A percentile compares a stretch with the other conserved stretches of the same genome.
phyloP scores from a whole-genome alignment of 2,113 vertebrate species.

The Tetrao urogallus region DNA sequence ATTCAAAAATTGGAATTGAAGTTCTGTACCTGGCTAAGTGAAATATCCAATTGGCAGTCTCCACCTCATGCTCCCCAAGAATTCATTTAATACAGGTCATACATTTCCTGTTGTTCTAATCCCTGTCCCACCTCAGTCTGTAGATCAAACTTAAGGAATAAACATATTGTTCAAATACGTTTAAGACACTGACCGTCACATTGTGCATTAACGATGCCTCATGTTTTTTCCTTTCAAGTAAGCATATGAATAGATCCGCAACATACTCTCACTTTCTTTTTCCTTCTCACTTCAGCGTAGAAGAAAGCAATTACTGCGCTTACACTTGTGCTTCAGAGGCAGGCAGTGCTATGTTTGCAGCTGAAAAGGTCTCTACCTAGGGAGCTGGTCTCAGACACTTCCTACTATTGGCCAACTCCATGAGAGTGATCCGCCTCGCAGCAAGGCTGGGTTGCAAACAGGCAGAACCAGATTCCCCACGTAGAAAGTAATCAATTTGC shows the following conservation, averaged over 20 bases:
- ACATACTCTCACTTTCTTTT: neutral
- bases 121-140: neutral
- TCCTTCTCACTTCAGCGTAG: neutral
- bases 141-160: fast-evolving
- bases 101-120: neutral
- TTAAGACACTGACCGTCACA: neutral
- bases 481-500: constrained; percentile 71
- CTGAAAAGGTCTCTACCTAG: neutral
- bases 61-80: neutral
- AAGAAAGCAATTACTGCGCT: neutral
- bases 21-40: neutral
- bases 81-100: neutral
- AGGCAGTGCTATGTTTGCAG: neutral
- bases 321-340: neutral
- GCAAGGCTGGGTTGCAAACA: constrained; percentile 79
- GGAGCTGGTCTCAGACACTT: constrained; percentile 61
- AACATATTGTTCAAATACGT: neutral
- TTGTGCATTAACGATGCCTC: neutral
- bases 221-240: neutral
- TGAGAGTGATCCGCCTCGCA: constrained; percentile 69
- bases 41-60: neutral
- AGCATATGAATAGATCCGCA: neutral
- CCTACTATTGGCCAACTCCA: constrained; percentile 65
- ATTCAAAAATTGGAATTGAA: neutral
- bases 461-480: constrained; percentile 83